A percentile compares a stretch with the other conserved stretches of the same genome.
Evolutionary conservation across 2,113 vertebrate species (phyloP).

Genomic region (Emydocephalus ijimae): DNA sequence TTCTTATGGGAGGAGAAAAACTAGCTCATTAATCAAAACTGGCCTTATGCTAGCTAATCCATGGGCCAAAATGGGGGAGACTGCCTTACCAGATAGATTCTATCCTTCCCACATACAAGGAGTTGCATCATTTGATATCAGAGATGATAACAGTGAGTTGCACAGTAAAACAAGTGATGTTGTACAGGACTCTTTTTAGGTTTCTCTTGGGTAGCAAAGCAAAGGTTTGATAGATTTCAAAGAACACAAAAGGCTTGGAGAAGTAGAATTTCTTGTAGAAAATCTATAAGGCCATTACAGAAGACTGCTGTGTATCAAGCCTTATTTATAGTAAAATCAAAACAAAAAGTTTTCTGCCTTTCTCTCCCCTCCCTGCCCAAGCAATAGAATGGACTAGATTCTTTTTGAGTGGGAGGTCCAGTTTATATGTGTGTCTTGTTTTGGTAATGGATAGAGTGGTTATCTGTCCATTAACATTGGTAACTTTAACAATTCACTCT

Average conservation of each 20-base stretch:
- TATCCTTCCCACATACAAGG: background rate
- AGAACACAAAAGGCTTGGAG: background rate
- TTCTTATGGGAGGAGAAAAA: background rate
- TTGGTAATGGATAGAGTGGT: background rate
- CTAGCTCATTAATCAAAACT: background rate
- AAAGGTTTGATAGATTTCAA: background rate
- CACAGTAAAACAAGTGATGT: background rate
- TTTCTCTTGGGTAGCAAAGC: background rate
- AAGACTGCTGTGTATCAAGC: background rate
- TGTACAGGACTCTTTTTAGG: background rate
- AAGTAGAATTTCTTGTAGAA: background rate
- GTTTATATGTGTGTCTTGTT: background rate
- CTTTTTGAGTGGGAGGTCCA: background rate
- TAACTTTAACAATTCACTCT: background rate
- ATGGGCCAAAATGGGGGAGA: rapidly evolving
- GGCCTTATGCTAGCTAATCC: background rate
- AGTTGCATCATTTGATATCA: background rate
- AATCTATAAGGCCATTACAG: background rate
- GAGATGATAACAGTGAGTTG: background rate
- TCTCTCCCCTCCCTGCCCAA: background rate
- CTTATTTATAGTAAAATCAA: background rate
- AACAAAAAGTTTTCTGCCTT: background rate
- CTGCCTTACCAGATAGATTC: background rate
- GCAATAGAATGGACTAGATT: background rate
- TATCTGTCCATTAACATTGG: background rate